A percentile compares a stretch with the other conserved stretches of the same genome.
Conservation (phyloP, 2,113 vertebrate genomes). For the Oncorhynchus mykiss region DNA sequence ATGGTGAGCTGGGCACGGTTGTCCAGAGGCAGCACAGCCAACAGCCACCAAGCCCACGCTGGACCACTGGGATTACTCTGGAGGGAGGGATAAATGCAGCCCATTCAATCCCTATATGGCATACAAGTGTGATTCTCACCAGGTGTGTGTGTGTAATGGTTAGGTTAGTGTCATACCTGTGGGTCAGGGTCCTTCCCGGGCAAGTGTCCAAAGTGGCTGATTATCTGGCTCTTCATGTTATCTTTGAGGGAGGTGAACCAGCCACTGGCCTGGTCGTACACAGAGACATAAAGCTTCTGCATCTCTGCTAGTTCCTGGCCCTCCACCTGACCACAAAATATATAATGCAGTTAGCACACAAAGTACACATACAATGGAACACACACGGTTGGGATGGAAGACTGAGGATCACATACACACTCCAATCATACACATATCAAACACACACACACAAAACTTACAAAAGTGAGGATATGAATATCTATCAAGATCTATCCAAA, state of each 20-base stretch:
- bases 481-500: background rate
- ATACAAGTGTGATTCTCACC: too few relatives aligned
- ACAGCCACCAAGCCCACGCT: conserved; percentile 92
- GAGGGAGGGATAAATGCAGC: background rate
- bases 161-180: conserved; percentile 71
- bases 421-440: background rate
- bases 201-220: conserved; percentile 89
- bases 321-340: conserved; percentile 73
- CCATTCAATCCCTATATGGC: background rate
- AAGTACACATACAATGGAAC: background rate
- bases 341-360: background rate
- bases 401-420: background rate
- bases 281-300: conserved; percentile 80
- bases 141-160: background rate
- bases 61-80: conserved; percentile 86
- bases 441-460: background rate
- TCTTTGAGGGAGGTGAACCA: conserved; percentile 93
- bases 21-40: conserved; percentile 87
- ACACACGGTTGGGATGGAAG: background rate
- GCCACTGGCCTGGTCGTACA: conserved; percentile 86
- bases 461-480: background rate
- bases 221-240: conserved; percentile 89
- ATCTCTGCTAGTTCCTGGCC: conserved; percentile 85
- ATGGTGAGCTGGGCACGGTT: conserved; percentile 89
- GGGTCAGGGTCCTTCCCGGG: conserved; percentile 85